Percentiles rank a stretch among this genome's conserved stretches.
Conservation (phyloP, 2,888 invertebrate species). For the Drosophila crucigera region DNA sequence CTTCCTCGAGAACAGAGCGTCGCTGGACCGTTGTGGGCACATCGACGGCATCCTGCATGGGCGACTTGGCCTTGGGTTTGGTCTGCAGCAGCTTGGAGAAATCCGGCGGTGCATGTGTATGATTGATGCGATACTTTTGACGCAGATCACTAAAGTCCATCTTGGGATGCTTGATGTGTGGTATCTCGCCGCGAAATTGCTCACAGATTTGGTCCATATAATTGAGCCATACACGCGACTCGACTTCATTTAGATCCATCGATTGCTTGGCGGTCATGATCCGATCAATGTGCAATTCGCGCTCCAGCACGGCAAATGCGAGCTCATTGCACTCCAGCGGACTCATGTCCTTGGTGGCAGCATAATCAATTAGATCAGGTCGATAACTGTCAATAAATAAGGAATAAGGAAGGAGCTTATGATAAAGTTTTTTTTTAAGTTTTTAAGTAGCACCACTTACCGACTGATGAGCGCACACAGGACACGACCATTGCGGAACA, state of each 20-base stretch:
- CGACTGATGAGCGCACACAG: slow-evolving; percentile 85
- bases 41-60: slow-evolving; percentile 84
- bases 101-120: slow-evolving; percentile 82
- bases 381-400: slow-evolving; percentile 90
- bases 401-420: neutral
- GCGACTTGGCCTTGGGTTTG: slow-evolving; percentile 83
- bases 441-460: slow-evolving; percentile 53
- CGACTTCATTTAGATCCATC: slow-evolving; percentile 80
- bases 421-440: neutral
- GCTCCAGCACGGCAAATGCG: slow-evolving; percentile 94
- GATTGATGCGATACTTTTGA: slow-evolving; percentile 83
- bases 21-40: slow-evolving; percentile 78
- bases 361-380: slow-evolving; percentile 94
- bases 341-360: slow-evolving; percentile 88
- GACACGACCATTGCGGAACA: slow-evolving; percentile 84
- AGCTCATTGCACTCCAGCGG: slow-evolving; percentile 90
- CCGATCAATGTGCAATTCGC: slow-evolving; percentile 91
- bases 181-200: slow-evolving; percentile 96
- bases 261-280: slow-evolving; percentile 92
- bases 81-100: slow-evolving; percentile 84
- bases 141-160: slow-evolving; percentile 86
- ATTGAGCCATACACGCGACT: slow-evolving; percentile 87
- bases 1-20: slow-evolving; percentile 84
- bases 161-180: slow-evolving; percentile 91
- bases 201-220: slow-evolving; percentile 96